Evolutionary conservation across 2,113 vertebrate genomes (phyloP).

Genomic region (Sinocyclocheilus grahami): DNA sequence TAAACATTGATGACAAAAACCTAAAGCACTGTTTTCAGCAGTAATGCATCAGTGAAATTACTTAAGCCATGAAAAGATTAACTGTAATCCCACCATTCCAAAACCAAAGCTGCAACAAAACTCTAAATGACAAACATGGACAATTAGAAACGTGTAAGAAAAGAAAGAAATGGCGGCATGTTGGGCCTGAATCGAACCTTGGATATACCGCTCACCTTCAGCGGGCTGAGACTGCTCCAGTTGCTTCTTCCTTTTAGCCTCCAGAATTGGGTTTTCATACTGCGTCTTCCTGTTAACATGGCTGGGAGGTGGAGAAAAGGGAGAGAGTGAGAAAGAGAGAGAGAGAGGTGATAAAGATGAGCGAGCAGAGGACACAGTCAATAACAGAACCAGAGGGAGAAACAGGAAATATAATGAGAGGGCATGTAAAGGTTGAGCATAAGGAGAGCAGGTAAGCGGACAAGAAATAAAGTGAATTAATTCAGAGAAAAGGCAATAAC

Average conservation of each 20-base stretch:
- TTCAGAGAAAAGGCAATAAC: conserved; percentile 32
- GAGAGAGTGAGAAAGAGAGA: neutral
- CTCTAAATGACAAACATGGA: neutral
- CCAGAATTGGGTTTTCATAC: conserved; percentile 96
- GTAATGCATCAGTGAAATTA: neutral
- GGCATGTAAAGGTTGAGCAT: conserved; percentile 25
- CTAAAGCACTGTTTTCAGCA: neutral
- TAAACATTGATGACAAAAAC: neutral
- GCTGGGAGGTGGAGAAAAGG: conserved; percentile 71
- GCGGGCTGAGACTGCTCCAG: conserved; percentile 88
- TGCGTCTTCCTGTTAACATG: conserved; percentile 99
- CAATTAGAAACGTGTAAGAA: conserved; percentile 45
- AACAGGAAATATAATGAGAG: conserved; percentile 25
- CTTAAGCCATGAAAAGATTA: neutral
- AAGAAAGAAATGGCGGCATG: conserved; percentile 69
- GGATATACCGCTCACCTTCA: conserved; percentile 87
- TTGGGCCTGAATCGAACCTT: conserved; percentile 59
- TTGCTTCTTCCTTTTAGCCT: conserved; percentile 96
- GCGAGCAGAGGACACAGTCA: conserved; percentile 12
- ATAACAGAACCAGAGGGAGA: neutral
- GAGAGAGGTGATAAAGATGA: neutral
- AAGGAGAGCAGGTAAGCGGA: neutral
- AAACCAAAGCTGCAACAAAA: neutral
- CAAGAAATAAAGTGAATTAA: conserved; percentile 18
- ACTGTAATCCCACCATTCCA: conserved; percentile 35